Conservation (phyloP, 2,797 vertebrate genomes). For the Trachops cirrhosus region DNA sequence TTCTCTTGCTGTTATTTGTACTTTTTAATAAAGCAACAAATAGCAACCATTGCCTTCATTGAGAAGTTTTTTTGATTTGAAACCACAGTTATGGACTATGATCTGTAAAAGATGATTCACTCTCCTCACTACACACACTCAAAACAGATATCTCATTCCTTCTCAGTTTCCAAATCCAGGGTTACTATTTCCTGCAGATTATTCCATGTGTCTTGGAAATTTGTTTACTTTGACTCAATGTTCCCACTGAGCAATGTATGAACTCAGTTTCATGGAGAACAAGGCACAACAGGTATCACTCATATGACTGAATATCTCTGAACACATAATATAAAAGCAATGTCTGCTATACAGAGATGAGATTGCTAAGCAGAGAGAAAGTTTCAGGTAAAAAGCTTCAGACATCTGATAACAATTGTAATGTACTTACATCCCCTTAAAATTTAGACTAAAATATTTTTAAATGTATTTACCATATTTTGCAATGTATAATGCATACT, state of each 20-base stretch:
- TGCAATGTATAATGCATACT: too few species aligned
- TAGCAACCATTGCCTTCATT: background rate
- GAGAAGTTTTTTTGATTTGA: conserved; percentile 32
- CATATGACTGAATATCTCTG: background rate
- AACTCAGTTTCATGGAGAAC: conserved; percentile 22
- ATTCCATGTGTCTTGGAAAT: conserved; percentile 39
- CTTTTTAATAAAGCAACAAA: background rate
- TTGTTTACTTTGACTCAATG: conserved; percentile 44
- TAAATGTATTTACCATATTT: background rate
- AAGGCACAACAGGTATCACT: background rate
- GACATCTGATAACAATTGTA: background rate
- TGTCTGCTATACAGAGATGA: too few species aligned
- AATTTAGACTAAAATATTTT: background rate
- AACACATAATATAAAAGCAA: background rate
- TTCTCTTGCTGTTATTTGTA: background rate
- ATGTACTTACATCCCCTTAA: background rate
- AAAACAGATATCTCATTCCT: conserved; percentile 40
- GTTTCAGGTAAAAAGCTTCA: background rate
- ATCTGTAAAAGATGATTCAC: conserved; percentile 44
- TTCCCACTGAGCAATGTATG: conserved; percentile 49
- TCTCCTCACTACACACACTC: background rate
- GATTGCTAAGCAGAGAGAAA: background rate
- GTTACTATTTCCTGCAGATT: conserved; percentile 32
- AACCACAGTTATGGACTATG: conserved; percentile 29
- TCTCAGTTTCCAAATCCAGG: conserved; percentile 49